phyloP scores from a whole-genome alignment of 2,797 vertebrate species.

The Rhinophrynus dorsalis region DNA sequence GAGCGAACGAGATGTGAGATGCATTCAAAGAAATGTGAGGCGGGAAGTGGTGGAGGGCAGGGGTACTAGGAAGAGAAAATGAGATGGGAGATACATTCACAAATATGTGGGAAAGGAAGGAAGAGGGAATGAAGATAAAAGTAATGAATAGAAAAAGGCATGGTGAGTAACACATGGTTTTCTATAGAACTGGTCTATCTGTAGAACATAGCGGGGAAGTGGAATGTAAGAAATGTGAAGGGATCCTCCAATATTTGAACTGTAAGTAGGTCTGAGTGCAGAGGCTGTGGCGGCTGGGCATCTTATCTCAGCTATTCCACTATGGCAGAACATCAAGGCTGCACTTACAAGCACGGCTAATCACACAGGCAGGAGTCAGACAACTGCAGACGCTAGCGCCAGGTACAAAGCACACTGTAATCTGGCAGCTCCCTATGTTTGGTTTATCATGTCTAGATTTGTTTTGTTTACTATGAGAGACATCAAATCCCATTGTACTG shows the following conservation, averaged over 20 bases:
- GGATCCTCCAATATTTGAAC: neutral
- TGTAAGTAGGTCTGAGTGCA: neutral
- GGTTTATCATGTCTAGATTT: too few species aligned
- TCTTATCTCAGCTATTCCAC: conserved; percentile 32
- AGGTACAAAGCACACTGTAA: conserved; percentile 8
- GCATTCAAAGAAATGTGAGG: neutral
- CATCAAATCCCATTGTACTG: too few species aligned
- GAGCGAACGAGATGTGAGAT: too few species aligned
- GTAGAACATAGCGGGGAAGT: neutral
- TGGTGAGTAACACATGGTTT: neutral
- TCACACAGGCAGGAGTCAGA: neutral
- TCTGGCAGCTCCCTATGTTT: too few species aligned
- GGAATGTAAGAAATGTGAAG: conserved; percentile 40
- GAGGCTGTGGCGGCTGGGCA: neutral
- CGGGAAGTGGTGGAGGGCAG: too few species aligned
- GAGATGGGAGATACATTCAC: neutral
- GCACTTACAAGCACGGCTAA: conserved; percentile 16
- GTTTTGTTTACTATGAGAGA: too few species aligned
- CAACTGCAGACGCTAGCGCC: neutral
- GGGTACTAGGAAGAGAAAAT: neutral
- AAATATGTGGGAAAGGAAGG: conserved; percentile 1
- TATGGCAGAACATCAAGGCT: conserved; percentile 26
- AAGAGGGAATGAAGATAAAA: neutral
- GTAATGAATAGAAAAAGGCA: neutral
- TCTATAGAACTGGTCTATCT: neutral